Conservation (phyloP, 2,888 invertebrate genomes). For the Yponomeuta plumbellus region DNA sequence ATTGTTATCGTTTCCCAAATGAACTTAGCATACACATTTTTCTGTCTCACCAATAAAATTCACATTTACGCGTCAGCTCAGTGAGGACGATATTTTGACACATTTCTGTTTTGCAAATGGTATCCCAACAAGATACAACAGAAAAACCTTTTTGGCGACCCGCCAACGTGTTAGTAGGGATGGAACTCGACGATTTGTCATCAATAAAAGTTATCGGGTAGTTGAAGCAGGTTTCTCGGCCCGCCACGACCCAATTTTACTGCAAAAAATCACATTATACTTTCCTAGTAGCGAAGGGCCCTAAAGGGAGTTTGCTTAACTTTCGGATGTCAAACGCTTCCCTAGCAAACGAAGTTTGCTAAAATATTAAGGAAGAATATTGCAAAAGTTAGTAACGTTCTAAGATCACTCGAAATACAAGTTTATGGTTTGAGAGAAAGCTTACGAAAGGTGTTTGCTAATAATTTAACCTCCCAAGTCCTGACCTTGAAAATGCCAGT, state of each 20-base stretch:
- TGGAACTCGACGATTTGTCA: slow-evolving; percentile 46
- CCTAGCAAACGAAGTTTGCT: neutral
- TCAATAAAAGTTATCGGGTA: slow-evolving; percentile 53
- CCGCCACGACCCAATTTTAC: slow-evolving; percentile 35
- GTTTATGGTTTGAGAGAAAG: neutral
- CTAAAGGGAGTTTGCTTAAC: slow-evolving; percentile 10
- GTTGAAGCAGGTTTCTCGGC: slow-evolving; percentile 19
- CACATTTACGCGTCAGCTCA: neutral
- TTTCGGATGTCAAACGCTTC: neutral
- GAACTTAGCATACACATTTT: neutral
- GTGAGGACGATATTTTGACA: neutral
- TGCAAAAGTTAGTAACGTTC: neutral
- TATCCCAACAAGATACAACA: neutral
- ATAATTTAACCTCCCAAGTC: too few species aligned
- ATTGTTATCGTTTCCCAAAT: neutral
- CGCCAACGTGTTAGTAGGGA: slow-evolving; percentile 39
- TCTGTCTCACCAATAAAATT: neutral
- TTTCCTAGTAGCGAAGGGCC: neutral
- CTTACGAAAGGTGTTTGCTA: neutral
- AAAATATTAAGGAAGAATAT: neutral
- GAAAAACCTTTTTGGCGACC: slow-evolving; percentile 46
- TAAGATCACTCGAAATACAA: neutral
- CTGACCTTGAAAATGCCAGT: too few species aligned
- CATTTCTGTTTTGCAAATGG: slow-evolving; percentile 2
- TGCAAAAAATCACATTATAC: slow-evolving; percentile 8